These are phyloP conservation scores for Drosophila anomalipes DNA, from an alignment of 2,888 invertebrate species.

Conservation along the genomic window DNA sequence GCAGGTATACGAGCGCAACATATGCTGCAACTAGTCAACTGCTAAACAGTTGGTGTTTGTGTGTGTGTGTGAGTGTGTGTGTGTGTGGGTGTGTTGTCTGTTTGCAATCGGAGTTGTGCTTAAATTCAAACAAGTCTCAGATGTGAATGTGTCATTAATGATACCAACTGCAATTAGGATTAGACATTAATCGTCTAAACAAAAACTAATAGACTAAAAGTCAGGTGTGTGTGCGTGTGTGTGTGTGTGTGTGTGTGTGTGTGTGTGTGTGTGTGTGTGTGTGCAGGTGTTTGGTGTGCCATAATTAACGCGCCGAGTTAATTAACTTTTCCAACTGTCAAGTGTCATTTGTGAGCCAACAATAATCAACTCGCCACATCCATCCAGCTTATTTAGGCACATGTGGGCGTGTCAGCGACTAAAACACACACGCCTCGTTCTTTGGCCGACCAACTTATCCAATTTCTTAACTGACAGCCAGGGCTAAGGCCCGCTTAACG, in stretches of 20 bases:
- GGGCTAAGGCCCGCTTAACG: conserved; percentile 33
- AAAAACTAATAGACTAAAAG: conserved; percentile 6
- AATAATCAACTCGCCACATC: conserved; percentile 28
- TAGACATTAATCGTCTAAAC: neutral
- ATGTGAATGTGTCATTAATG: conserved; percentile 6
- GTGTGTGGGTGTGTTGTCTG: conserved; percentile 30
- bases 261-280: neutral
- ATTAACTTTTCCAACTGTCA: conserved; percentile 56
- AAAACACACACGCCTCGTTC: conserved; percentile 5
- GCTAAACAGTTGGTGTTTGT: neutral
- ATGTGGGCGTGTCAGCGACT: conserved; percentile 19
- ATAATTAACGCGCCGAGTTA: conserved; percentile 51
- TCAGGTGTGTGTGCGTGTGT: neutral
- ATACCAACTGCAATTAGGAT: conserved; percentile 13
- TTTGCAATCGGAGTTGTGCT: conserved; percentile 22
- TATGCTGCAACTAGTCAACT: conserved; percentile 7
- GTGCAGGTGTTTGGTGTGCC: conserved; percentile 5
- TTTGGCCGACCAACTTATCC: conserved; percentile 31
- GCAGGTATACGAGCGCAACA: conserved; percentile 63
- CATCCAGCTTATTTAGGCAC: neutral
- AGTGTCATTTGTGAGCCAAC: conserved; percentile 41
- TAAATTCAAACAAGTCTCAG: conserved; percentile 15
- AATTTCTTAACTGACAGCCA: conserved; percentile 38
- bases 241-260: no score
- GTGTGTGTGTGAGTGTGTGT: conserved; percentile 4